Base-by-base conservation (phyloP, 2,888 invertebrate genomes). In the Tenthredo livida region DNA sequence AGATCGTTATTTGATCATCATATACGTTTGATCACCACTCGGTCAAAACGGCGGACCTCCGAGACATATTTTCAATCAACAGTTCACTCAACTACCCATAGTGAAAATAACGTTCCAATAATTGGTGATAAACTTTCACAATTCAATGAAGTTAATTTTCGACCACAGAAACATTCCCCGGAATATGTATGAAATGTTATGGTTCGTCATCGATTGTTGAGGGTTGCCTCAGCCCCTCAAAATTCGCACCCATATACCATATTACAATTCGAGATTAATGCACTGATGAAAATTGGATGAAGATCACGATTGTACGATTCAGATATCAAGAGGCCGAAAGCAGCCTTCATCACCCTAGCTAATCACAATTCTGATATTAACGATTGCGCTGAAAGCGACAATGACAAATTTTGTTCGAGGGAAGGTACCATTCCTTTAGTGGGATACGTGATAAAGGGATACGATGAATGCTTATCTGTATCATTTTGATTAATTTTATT, bases 331-430 rank as follows among this genome's bases (percentile, higher is more conserved):
- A 25, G 25, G 25, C 21, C 25, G 25, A 61, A 61, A 61, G 21
- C 61, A 61, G 61, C 12, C 61, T 61, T 61, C 61, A 12, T 61
- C 61, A 25, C 61, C 25, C 12, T 2, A 25, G 25, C 43, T 47
- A n/a, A 75, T 75, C 21, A 10, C 37, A 15, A 75, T 43, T 75
- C 17, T n/a, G 43, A 25, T 47, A 21, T 21, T 7, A 50, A 43
- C 40, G 47, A 75, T n/a, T 75, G 75, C 1, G 9, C 37, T 70
- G 37, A 70, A 70, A n/a, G 29, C 7, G 70, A 70, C 33, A 70
- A 70, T 37, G 37, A 70, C n/a, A 40, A n/a, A 70, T 70, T 21
- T 61, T 25, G 25, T 61, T 25, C 10, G 4, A 25, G 25, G 12
- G 21, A 61, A 25, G 25, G 10, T 25, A 61, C 25, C 25, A 25